Evolutionary conservation across 1,140 invertebrate genomes (phyloP).

Genomic region (Ooceraea biroi): DNA sequence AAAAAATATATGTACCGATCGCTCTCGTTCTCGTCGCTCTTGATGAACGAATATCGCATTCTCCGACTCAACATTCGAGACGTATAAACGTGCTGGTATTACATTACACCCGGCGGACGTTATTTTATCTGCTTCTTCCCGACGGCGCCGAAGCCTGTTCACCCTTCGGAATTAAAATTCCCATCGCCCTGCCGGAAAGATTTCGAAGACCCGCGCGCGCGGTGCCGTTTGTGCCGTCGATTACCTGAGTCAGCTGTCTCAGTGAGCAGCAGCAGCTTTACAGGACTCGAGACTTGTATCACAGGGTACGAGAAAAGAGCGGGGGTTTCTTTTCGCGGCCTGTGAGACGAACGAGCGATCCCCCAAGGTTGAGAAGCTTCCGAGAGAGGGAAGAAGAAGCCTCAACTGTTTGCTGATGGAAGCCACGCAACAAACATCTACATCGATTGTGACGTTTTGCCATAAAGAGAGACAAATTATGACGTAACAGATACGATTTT

Average conservation of each 20-base stretch:
- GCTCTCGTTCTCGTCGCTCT: not conserved
- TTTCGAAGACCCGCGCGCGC: not conserved
- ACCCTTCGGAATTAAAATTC: slow-evolving; percentile 60
- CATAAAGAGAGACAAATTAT: slow-evolving; percentile 40
- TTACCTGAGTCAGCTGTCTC: slow-evolving; percentile 77
- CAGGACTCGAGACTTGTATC: slow-evolving; percentile 7
- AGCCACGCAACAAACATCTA: slow-evolving; percentile 75
- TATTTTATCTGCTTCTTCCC: slow-evolving; percentile 53
- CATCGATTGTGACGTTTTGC: slow-evolving; percentile 3
- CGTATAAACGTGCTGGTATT: slow-evolving; percentile 21
- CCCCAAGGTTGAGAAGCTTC: slow-evolving; percentile 74
- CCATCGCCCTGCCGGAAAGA: slow-evolving; percentile 20
- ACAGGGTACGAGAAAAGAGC: slow-evolving; percentile 13
- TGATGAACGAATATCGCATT: not conserved
- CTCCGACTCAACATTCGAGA: not conserved
- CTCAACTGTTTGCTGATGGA: slow-evolving; percentile 84
- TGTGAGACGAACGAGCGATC: slow-evolving; percentile 63
- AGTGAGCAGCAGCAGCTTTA: slow-evolving; percentile 17
- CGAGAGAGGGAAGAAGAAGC: slow-evolving; percentile 78
- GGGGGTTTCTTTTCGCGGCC: slow-evolving; percentile 1
- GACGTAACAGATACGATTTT: slow-evolving; percentile 38
- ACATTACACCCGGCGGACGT: slow-evolving; percentile 49
- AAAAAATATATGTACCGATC: too few species aligned
- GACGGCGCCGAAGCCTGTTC: slow-evolving; percentile 9
- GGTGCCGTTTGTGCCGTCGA: slow-evolving; percentile 32